Conservation (phyloP, 2,888 invertebrate genomes). For the Zootermopsis nevadensis region DNA sequence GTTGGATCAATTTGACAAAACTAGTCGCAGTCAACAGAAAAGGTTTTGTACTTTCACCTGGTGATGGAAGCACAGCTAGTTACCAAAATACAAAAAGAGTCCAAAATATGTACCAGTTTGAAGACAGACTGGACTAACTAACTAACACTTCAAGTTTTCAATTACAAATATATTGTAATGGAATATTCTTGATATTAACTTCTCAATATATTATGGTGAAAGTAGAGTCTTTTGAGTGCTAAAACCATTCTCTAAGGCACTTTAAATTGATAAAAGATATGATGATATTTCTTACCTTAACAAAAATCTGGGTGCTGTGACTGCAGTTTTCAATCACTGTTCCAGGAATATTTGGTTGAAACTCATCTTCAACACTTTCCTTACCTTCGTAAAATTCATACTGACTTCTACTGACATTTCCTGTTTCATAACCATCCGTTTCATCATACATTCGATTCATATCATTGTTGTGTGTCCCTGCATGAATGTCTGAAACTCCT, state of each 20-base stretch:
- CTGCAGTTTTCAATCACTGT: constrained; percentile 37
- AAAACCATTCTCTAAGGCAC: neutral
- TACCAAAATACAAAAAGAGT: too few species aligned
- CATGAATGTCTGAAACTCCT: neutral
- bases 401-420: constrained; percentile 31
- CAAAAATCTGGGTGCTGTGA: constrained; percentile 44
- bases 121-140: too few species aligned
- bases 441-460: constrained; percentile 17
- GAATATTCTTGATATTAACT: too few species aligned
- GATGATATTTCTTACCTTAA: constrained; percentile 35
- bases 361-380: constrained; percentile 27
- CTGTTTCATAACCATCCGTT: constrained; percentile 15
- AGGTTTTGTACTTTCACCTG: too few species aligned
- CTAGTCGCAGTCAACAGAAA: too few species aligned
- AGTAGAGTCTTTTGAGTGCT: too few species aligned
- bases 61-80: too few species aligned
- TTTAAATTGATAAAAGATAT: neutral
- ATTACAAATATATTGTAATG: too few species aligned
- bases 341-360: constrained; percentile 34
- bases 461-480: constrained; percentile 13
- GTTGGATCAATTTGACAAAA: too few species aligned
- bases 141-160: too few species aligned
- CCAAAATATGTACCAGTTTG: too few species aligned
- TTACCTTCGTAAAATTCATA: neutral
- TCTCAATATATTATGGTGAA: too few species aligned